Base-by-base conservation (phyloP, 2,797 vertebrate genomes). In the Pseudochirops cupreus region DNA sequence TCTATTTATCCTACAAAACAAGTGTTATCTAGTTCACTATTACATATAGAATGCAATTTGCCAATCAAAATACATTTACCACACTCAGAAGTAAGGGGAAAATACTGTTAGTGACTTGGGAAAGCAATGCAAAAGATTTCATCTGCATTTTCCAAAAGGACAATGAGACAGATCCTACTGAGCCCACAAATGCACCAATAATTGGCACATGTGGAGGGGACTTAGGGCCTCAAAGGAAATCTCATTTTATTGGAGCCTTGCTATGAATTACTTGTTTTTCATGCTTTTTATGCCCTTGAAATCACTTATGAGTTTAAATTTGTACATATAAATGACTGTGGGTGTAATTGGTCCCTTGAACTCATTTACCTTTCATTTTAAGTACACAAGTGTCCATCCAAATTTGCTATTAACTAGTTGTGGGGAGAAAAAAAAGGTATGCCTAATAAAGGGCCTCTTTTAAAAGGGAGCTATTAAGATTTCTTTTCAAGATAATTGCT, bases 401-500 rank as follows among this genome's bases (percentile, higher is more conserved):
- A 96, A 93, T 31, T 21, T 28, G 46, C 26, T 94, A 52, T 93
- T 96, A 96, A 67, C 46, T 28, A 92, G 82, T 39, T 93, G 53
- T 90, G 50, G 93, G 52, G 11, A 94, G 54, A 74, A 74, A 93
- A 50, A 57, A 92, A 90, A 24, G 53, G 46, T 62, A 46, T 4
- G 92, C 90, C 57, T 91, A 52, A 56, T 92, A 62, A 16, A 24
- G 92, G 82, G 93, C 95, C 24, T 58, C 52, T 5, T 94, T 94
- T 92, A 93, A 96, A 95, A 97, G 96, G 52, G 52, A 89, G 95
- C 58, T 46, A 92, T 56, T 92, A 91, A 92, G 26, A 94, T 94
- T 87, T 97, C 96, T 96, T 97, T 95, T 97, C 33, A 55, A 97
- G 67, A 89, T 94, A 96, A 92, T 95, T 96, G 58, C 33, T 95